These are phyloP conservation scores for Disparrhopalites patrizii DNA, from an alignment of 2,888 invertebrate species.

Conservation along the genomic window DNA sequence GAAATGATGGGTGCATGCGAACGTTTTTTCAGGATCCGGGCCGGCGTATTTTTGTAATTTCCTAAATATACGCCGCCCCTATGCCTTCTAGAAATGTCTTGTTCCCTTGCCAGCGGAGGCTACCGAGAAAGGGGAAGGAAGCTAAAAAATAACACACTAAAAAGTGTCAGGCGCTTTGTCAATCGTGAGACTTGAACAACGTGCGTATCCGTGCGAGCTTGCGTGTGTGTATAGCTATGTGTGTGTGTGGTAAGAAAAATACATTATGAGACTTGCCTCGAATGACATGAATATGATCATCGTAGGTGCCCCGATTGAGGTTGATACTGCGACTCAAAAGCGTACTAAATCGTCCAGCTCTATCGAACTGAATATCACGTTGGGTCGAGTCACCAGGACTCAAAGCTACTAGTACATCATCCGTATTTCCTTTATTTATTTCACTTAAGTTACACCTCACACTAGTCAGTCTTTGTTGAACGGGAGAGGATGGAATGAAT, in stretches of 20 bases:
- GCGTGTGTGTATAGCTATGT: too few relatives aligned
- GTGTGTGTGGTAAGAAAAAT: background rate
- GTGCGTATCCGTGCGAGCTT: too few relatives aligned
- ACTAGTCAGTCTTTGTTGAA: constrained; percentile 7
- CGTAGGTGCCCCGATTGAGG: constrained; percentile 16
- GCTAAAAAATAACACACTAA: too few relatives aligned
- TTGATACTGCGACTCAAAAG: constrained; percentile 27
- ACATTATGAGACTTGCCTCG: constrained; percentile 13
- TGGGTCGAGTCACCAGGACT: background rate
- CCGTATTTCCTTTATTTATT: background rate
- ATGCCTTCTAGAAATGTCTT: too few relatives aligned
- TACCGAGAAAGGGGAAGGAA: too few relatives aligned
- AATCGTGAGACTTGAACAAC: too few relatives aligned
- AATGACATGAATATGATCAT: constrained; percentile 18
- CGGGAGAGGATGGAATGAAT: constrained; percentile 18
- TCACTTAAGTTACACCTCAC: constrained; percentile 3
- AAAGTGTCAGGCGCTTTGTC: too few relatives aligned
- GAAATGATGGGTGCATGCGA: too few relatives aligned
- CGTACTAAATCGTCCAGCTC: constrained; percentile 65
- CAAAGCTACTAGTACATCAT: background rate
- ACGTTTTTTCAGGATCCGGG: too few relatives aligned
- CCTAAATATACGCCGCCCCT: too few relatives aligned
- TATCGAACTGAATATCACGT: constrained; percentile 51
- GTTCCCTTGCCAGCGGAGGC: too few relatives aligned
- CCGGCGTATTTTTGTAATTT: too few relatives aligned